phyloP scores from a whole-genome alignment of 2,113 vertebrate genomes.

The Isurus oxyrinchus region DNA sequence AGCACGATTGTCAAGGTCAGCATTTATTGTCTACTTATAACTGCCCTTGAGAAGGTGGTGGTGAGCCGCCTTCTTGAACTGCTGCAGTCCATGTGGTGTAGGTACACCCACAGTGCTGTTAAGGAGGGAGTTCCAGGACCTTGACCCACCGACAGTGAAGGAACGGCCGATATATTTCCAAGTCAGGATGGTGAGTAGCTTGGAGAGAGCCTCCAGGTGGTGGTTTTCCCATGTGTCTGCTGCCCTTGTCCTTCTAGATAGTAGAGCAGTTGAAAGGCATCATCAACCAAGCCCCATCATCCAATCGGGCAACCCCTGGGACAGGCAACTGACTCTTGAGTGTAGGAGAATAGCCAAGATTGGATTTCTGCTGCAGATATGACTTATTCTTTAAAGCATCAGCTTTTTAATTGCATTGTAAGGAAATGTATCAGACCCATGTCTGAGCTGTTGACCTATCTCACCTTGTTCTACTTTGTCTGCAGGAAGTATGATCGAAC shows the following conservation, averaged over 20 bases:
- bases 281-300: neutral
- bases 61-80: neutral
- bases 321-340: neutral
- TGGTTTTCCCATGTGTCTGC: neutral
- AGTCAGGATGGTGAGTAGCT: neutral
- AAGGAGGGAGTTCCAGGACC: neutral
- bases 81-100: neutral
- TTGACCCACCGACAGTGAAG: neutral
- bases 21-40: neutral
- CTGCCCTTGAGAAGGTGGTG: neutral
- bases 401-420: neutral
- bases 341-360: neutral
- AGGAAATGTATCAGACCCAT: neutral
- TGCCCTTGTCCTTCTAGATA: neutral
- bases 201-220: too few relatives aligned
- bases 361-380: too few relatives aligned
- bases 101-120: neutral
- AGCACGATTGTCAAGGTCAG: neutral
- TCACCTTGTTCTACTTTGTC: constrained; percentile 27
- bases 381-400: neutral
- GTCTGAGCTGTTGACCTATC: constrained; percentile 35
- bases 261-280: neutral
- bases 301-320: neutral
- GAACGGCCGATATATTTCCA: neutral
- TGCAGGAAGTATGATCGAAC: constrained; percentile 88